Evolutionary conservation across 2,797 vertebrate species (phyloP).

Genomic region (Sebastes vulpes): DNA sequence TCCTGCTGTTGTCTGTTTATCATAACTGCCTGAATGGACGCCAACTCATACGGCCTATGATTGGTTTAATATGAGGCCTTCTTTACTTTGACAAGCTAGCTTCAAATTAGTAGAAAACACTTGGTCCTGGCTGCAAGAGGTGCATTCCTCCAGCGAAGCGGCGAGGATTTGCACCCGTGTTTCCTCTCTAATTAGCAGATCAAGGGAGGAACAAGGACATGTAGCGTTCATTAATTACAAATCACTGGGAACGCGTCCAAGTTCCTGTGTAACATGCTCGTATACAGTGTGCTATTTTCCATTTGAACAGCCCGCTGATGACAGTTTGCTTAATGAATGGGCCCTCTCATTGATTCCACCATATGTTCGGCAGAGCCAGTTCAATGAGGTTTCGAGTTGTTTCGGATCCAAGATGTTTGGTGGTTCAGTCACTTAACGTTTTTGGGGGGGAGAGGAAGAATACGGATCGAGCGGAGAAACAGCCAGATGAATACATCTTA

Average conservation of each 20-base stretch:
- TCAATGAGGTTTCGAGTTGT: conserved; percentile 36
- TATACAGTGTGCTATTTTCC: conserved; percentile 37
- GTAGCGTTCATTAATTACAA: conserved; percentile 54
- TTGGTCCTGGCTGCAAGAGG: conserved; percentile 55
- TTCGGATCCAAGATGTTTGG: conserved; percentile 33
- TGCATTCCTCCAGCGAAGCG: conserved; percentile 49
- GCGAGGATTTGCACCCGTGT: conserved; percentile 64
- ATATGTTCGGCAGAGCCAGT: conserved; percentile 54
- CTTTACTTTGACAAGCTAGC: conserved; percentile 43
- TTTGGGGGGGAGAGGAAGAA: not conserved
- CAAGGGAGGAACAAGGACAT: conserved; percentile 47
- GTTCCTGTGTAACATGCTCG: conserved; percentile 30
- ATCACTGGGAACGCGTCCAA: conserved; percentile 47
- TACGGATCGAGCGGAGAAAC: conserved; percentile 1
- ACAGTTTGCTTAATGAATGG: conserved; percentile 70
- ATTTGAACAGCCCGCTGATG: conserved; percentile 52
- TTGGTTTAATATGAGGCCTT: conserved; percentile 73
- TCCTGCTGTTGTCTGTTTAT: conserved; percentile 51
- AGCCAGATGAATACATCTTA: not conserved
- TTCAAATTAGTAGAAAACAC: conserved; percentile 79
- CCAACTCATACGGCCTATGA: conserved; percentile 71
- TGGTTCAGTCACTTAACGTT: conserved; percentile 25
- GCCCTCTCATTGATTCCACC: conserved; percentile 63
- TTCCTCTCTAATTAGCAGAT: conserved; percentile 79
- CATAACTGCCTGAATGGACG: conserved; percentile 49